These are phyloP conservation scores for Rhadinocentrus ornatus DNA, from an alignment of 2,797 vertebrate species.

Conservation along the genomic window DNA sequence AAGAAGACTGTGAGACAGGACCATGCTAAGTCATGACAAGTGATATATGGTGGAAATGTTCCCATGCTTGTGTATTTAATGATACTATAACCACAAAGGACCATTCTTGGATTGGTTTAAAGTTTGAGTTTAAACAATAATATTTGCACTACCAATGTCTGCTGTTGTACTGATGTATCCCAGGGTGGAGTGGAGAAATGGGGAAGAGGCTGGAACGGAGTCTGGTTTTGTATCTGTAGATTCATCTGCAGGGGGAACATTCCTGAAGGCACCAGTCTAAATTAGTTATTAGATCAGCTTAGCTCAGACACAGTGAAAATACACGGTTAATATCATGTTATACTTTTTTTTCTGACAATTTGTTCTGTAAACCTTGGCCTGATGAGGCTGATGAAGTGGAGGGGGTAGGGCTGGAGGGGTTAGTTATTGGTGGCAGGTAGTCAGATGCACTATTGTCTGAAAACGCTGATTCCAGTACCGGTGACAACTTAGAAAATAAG, in stretches of 20 bases:
- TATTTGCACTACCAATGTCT: slow-evolving; percentile 59
- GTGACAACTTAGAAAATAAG: slow-evolving; percentile 76
- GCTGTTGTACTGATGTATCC: slow-evolving; percentile 54
- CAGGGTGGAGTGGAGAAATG: slow-evolving; percentile 43
- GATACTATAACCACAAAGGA: not conserved
- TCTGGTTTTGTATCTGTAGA: slow-evolving; percentile 64
- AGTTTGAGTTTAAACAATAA: not conserved
- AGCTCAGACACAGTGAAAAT: not conserved
- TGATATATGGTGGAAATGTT: not conserved
- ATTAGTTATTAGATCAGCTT: not conserved
- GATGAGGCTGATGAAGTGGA: slow-evolving; percentile 61
- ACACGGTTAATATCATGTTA: not conserved
- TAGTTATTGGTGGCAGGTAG: slow-evolving; percentile 55
- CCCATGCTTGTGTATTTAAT: not conserved
- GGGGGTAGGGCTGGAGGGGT: slow-evolving; percentile 66
- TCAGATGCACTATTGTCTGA: slow-evolving; percentile 76
- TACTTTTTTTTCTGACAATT: not conserved
- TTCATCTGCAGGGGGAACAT: slow-evolving; percentile 55
- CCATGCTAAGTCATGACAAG: not conserved
- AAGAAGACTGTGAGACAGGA: not conserved
- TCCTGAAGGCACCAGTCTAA: slow-evolving; percentile 33
- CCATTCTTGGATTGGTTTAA: not conserved
- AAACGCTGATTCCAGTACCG: slow-evolving; percentile 77
- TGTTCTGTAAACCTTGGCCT: slow-evolving; percentile 42
- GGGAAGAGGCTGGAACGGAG: slow-evolving; percentile 20